Percentiles rank a stretch among this genome's conserved stretches.
These are phyloP conservation scores for Bradypodion ventrale DNA, from an alignment of 2,797 vertebrate species.

Conservation along the genomic window DNA sequence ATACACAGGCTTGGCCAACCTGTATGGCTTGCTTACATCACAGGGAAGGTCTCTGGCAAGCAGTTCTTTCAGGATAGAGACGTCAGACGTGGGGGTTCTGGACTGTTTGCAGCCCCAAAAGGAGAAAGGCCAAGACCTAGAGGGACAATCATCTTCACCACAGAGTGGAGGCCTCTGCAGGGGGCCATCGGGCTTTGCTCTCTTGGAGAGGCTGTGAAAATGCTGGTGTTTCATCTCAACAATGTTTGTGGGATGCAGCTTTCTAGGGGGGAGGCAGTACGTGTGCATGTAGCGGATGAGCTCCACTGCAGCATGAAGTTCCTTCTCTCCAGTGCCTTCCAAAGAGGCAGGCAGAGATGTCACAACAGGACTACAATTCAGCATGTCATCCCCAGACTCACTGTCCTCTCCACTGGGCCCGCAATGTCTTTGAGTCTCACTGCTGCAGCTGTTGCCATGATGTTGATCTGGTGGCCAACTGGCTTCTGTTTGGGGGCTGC, in stretches of 20 bases:
- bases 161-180: background rate
- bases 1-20: conserved; percentile 90
- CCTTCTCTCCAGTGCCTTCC: conserved; percentile 71
- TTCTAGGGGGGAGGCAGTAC: conserved; percentile 92
- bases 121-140: conserved; percentile 21
- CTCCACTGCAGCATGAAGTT: conserved; percentile 87
- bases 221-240: conserved; percentile 71
- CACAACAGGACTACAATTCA: conserved; percentile 67
- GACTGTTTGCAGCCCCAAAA: conserved; percentile 60
- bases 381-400: conserved; percentile 74
- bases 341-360: conserved; percentile 25
- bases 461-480: conserved; percentile 52
- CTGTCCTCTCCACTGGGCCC: conserved; percentile 79
- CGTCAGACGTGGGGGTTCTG: conserved; percentile 62
- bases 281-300: conserved; percentile 99
- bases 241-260: conserved; percentile 80
- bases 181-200: conserved; percentile 58
- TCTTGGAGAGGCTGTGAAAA: conserved; percentile 71
- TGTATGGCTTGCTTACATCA: conserved; percentile 96
- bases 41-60: conserved; percentile 87
- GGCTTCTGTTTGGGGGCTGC: conserved; percentile 67
- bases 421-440: accelerated
- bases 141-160: conserved; percentile 15
- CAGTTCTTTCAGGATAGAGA: conserved; percentile 92
- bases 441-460: conserved; percentile 29